Conservation (phyloP, 2,113 vertebrate genomes). For the Camelus dromedarius region DNA sequence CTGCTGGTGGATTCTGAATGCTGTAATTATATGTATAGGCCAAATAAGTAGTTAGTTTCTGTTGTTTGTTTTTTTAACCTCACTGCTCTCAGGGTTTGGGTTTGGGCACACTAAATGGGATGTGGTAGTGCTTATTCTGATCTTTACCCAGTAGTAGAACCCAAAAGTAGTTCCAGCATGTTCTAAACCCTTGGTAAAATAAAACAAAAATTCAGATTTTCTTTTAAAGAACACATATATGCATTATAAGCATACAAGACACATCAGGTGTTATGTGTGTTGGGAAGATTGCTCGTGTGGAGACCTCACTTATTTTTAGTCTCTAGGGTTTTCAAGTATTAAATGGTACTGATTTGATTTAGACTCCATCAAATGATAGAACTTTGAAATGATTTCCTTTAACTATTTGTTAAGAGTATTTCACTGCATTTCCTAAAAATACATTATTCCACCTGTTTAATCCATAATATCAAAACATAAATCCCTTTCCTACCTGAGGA, state of each 20-base stretch:
- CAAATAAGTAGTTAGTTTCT: neutral
- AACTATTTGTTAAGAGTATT: slow-evolving; percentile 19
- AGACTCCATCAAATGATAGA: neutral
- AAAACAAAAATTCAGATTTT: slow-evolving; percentile 38
- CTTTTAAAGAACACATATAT: neutral
- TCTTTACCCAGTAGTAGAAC: neutral
- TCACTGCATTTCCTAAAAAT: slow-evolving; percentile 21
- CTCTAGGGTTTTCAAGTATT: neutral
- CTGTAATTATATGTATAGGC: neutral
- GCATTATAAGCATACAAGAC: neutral
- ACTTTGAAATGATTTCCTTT: slow-evolving; percentile 37
- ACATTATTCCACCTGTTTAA: neutral
- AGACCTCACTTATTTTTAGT: neutral
- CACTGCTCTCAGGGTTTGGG: neutral
- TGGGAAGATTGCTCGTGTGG: neutral
- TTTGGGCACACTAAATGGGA: neutral
- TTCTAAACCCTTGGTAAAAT: slow-evolving; percentile 32
- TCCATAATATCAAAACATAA: neutral
- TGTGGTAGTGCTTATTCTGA: neutral
- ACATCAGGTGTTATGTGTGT: neutral
- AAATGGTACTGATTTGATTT: slow-evolving; percentile 43
- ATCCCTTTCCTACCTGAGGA: neutral
- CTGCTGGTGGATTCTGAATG: neutral
- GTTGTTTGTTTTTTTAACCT: slow-evolving; percentile 25
- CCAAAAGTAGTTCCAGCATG: neutral